Percentiles rank a stretch among this genome's conserved stretches.
These are phyloP conservation scores for Cossypha polioptera DNA, from an alignment of 2,797 vertebrate species.

Conservation along the genomic window DNA sequence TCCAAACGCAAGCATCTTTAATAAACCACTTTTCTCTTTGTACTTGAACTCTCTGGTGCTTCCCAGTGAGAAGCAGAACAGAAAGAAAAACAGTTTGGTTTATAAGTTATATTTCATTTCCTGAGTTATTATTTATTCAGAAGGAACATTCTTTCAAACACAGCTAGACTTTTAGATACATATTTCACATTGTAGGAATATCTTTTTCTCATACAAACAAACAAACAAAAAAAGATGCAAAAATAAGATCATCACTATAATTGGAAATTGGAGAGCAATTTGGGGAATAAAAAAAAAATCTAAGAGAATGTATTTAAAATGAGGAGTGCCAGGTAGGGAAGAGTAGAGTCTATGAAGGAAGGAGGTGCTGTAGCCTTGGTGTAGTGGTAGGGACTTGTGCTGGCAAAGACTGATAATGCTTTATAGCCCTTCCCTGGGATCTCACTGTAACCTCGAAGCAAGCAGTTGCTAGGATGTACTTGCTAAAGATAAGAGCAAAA, in stretches of 20 bases:
- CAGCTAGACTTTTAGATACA: background rate
- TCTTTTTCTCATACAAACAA: background rate
- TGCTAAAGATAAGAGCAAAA: slow-evolving; percentile 22
- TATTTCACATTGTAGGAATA: background rate
- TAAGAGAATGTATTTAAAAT: background rate
- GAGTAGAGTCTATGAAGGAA: background rate
- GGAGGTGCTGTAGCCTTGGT: background rate
- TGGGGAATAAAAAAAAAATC: background rate
- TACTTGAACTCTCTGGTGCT: background rate
- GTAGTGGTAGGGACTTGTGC: background rate
- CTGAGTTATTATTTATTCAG: slow-evolving; percentile 33
- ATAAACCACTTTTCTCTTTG: background rate
- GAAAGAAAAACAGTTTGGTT: slow-evolving; percentile 2
- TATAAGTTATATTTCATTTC: background rate
- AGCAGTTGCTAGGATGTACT: slow-evolving; percentile 33
- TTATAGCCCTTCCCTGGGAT: background rate
- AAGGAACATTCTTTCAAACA: background rate
- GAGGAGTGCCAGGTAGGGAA: background rate
- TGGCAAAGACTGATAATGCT: background rate
- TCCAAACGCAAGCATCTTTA: background rate
- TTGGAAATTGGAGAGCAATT: background rate
- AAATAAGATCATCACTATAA: background rate
- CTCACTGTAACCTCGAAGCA: slow-evolving; percentile 13
- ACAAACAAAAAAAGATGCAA: background rate
- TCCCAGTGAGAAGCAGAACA: background rate